A percentile compares a stretch with the other conserved stretches of the same genome.
Conservation (phyloP, 2,888 invertebrate species). For the Gibbula magus region DNA sequence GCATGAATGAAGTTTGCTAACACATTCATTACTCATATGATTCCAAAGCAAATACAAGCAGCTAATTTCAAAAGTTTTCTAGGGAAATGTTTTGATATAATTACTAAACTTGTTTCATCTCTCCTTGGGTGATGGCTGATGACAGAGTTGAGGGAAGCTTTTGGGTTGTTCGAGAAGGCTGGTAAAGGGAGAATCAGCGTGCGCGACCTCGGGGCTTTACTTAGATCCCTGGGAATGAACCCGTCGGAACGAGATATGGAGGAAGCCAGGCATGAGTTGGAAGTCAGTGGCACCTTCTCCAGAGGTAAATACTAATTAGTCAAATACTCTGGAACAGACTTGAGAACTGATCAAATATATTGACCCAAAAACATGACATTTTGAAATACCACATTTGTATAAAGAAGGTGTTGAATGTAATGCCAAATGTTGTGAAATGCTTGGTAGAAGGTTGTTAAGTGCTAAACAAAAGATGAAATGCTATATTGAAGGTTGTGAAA, state of each 20-base stretch:
- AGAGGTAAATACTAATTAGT: background rate
- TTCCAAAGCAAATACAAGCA: too few species aligned
- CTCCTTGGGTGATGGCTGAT: conserved; percentile 25
- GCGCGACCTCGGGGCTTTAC: conserved; percentile 59
- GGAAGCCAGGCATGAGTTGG: conserved; percentile 66
- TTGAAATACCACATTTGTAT: background rate
- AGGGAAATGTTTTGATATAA: background rate
- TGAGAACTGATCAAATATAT: background rate
- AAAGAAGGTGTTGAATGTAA: too few species aligned
- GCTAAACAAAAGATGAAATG: too few species aligned
- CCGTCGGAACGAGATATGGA: conserved; percentile 67
- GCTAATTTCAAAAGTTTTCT: background rate
- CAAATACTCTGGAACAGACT: background rate
- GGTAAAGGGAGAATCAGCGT: conserved; percentile 65
- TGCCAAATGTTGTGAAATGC: too few species aligned
- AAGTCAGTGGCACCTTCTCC: conserved; percentile 50
- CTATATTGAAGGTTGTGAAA: too few species aligned
- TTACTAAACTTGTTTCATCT: background rate
- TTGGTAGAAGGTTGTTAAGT: too few species aligned
- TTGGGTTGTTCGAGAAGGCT: conserved; percentile 63
- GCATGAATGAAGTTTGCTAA: too few species aligned
- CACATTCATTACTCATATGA: too few species aligned
- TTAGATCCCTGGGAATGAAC: conserved; percentile 68
- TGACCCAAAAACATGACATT: background rate
- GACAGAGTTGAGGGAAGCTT: conserved; percentile 63